Evolutionary conservation across 2,113 vertebrate genomes (phyloP).

Genomic region (Psophia crepitans): DNA sequence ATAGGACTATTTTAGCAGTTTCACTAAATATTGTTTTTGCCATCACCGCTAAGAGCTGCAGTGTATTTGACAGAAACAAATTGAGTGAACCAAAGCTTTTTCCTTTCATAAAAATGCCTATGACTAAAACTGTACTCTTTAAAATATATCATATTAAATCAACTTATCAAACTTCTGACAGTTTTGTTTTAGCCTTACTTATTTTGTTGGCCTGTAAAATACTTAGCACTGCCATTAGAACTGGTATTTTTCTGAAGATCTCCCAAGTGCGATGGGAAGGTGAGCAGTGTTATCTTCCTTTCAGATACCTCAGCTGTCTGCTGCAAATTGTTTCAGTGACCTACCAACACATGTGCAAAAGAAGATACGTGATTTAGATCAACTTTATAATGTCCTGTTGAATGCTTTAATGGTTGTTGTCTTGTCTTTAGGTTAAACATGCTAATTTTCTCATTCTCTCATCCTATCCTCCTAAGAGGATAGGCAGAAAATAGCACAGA

Average conservation of each 20-base stretch:
- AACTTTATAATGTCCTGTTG: not conserved
- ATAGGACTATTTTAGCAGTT: not conserved
- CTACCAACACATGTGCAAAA: rapidly evolving
- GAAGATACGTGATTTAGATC: not conserved
- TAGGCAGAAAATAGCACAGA: not conserved
- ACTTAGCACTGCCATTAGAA: not conserved
- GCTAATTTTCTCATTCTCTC: not conserved
- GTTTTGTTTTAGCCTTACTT: not conserved
- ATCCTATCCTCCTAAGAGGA: too few relatives aligned
- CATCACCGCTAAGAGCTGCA: not conserved
- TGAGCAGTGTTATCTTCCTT: not conserved
- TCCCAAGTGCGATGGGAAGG: not conserved
- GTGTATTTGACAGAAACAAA: not conserved
- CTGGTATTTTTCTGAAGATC: not conserved
- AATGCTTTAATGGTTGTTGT: not conserved
- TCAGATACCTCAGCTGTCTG: not conserved
- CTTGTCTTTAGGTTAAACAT: not conserved
- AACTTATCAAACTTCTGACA: not conserved
- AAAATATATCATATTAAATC: not conserved
- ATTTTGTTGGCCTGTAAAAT: not conserved
- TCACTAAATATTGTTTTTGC: not conserved
- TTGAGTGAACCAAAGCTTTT: not conserved
- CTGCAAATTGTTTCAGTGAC: not conserved
- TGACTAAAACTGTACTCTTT: not conserved
- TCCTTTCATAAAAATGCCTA: not conserved